Percentiles rank a stretch among this genome's conserved stretches.
phyloP scores from a whole-genome alignment of 2,113 vertebrate genomes.

The Scomber colias region DNA sequence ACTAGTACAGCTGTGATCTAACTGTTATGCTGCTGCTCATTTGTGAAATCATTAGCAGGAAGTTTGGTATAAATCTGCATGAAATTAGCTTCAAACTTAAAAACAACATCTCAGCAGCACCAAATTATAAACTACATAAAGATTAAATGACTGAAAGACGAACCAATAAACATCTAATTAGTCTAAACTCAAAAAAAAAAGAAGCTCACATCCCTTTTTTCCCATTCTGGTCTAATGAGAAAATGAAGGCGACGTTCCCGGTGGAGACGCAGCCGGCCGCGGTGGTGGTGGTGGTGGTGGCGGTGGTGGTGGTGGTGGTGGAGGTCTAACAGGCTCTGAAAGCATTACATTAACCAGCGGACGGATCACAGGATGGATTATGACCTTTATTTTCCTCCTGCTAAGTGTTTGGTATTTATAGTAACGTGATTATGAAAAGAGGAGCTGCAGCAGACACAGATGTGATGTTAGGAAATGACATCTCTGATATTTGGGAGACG shows the following conservation, averaged over 20 bases:
- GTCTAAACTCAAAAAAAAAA: neutral
- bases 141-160: too few relatives aligned
- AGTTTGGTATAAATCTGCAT: too few relatives aligned
- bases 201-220: constrained; percentile 7
- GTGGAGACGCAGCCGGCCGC: neutral
- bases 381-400: neutral
- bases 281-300: too few relatives aligned
- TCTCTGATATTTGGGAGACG: too few relatives aligned
- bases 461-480: too few relatives aligned
- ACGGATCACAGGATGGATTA: constrained; percentile 36
- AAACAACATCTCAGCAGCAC: neutral
- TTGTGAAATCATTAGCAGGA: too few relatives aligned
- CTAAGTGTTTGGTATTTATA: constrained; percentile 53
- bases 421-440: constrained; percentile 21
- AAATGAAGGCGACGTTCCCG: constrained; percentile 16
- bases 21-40: too few relatives aligned
- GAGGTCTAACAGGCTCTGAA: neutral
- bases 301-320: neutral
- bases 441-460: too few relatives aligned
- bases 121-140: neutral
- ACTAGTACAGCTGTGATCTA: too few relatives aligned
- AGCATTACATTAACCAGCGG: constrained; percentile 27
- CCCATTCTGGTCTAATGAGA: neutral
- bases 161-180: neutral
- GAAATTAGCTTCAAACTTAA: too few relatives aligned